Percentiles rank a stretch among this genome's conserved stretches.
phyloP scores from a whole-genome alignment of 2,888 invertebrate species.

The Amaurobius ferox region DNA sequence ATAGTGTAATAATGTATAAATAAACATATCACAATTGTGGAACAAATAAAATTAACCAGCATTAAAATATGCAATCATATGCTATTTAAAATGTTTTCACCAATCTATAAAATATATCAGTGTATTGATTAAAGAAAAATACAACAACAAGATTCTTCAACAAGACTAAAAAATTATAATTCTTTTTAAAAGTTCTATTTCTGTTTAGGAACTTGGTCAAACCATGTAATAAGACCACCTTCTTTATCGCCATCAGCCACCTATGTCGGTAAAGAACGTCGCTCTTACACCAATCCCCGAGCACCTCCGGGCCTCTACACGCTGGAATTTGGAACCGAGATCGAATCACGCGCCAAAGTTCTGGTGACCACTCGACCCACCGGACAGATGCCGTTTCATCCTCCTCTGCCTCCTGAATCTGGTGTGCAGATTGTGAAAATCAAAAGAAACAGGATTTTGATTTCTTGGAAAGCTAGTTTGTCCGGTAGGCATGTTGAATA shows the following conservation, averaged over 20 bases:
- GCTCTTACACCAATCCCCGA: slow-evolving; percentile 53
- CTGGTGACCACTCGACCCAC: slow-evolving; percentile 45
- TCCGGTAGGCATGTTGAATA: slow-evolving; percentile 76
- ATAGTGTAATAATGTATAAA: no score
- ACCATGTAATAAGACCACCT: slow-evolving; percentile 29
- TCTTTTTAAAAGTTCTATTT: no score
- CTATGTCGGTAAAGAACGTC: slow-evolving; percentile 44
- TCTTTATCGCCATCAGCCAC: slow-evolving; percentile 47
- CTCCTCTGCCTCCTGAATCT: slow-evolving; percentile 67
- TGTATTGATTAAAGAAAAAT: no score
- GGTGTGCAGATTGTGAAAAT: slow-evolving; percentile 72
- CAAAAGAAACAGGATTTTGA: slow-evolving; percentile 68
- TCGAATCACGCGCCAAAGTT: slow-evolving; percentile 32
- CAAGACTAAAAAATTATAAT: no score
- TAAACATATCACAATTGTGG: no score
- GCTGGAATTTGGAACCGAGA: slow-evolving; percentile 45
- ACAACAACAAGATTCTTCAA: no score
- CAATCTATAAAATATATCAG: no score
- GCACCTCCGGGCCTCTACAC: slow-evolving; percentile 55
- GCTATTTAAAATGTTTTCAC: no score
- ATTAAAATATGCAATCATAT: no score
- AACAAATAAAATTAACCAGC: no score
- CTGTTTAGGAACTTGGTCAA: slow-evolving; percentile 38
- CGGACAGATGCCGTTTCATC: slow-evolving; percentile 54
- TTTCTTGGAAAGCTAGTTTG: slow-evolving; percentile 75